Base-by-base conservation (phyloP, 2,888 invertebrate genomes). In the Eupithecia insigniata region DNA sequence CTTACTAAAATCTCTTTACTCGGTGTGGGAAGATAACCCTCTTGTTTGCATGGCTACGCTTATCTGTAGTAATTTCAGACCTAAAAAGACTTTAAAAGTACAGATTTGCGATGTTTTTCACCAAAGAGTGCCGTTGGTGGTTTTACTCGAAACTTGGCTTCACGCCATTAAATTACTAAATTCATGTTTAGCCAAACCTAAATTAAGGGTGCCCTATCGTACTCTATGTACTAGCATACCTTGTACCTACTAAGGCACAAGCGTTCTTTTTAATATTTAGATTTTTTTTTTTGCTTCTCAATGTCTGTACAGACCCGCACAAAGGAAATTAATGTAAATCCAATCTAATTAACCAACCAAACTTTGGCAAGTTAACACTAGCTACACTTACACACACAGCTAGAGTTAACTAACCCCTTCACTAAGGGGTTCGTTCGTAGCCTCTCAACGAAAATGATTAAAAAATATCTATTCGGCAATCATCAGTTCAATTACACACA, bases 401-500 rank as follows among this genome's bases (percentile, higher is more conserved):
- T n/a, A n/a, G n/a, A n/a, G n/a, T n/a, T n/a, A n/a, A n/a, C n/a
- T n/a, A n/a, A n/a, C n/a, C n/a, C n/a, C n/a, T n/a, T n/a, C n/a
- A n/a, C n/a, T 2, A 36, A n/a, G n/a, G 18, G 16, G 39, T 32
- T 4, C 32, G 16, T 22, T 12, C 10, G 0, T 12, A 51, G 16
- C 28, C 58, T 26, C 55, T 16, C 28, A 28, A 22, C 51, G 51
- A 51, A 51, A 51, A 22, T 22, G 22, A 51, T 7, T 26, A 26
- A 26, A 22, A 51, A 51, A 18, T 60, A 8, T 16, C 58, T 18
- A 60, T 30, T 60, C 28, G 2, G 16, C 58, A 58, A 58, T 58
- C 16, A 16, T 28, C n/a, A 58, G 16, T 58, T 16, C 78, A 76
- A 71, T 69, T 64, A 73, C 65, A 28, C 74, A 62, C 30, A 71